These are phyloP conservation scores for Zaprionus taronus DNA, from an alignment of 1,140 invertebrate genomes.

Conservation along the genomic window DNA sequence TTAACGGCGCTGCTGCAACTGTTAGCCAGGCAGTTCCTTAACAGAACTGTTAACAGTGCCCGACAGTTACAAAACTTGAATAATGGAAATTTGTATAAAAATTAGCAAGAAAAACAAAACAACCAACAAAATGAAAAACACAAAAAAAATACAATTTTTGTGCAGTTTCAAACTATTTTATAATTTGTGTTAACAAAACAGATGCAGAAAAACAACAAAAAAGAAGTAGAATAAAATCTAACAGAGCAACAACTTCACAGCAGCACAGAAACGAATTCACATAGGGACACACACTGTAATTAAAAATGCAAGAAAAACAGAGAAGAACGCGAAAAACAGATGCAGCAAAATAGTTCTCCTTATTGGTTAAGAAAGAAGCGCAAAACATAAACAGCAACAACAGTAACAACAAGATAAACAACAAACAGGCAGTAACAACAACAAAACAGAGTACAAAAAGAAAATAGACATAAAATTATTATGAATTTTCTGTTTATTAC, in stretches of 20 bases:
- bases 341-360: constrained; percentile 56
- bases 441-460: constrained; percentile 68
- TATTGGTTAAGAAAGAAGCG: constrained; percentile 65
- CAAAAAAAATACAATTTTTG: constrained; percentile 41
- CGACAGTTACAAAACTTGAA: constrained; percentile 7
- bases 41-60: constrained; percentile 18
- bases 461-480: constrained; percentile 75
- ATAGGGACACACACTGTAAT: constrained; percentile 72
- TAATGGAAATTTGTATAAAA: constrained; percentile 10
- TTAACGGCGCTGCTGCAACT: no score
- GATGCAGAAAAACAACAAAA: constrained; percentile 21
- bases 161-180: constrained; percentile 54
- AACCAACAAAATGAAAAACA: constrained; percentile 17
- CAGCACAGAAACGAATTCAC: constrained; percentile 17
- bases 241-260: constrained; percentile 19
- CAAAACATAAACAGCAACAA: constrained; percentile 26
- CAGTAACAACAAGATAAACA: constrained; percentile 45
- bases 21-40: constrained; percentile 16
- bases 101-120: constrained; percentile 28
- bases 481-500: constrained; percentile 64
- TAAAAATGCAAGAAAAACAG: constrained; percentile 49
- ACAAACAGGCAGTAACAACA: constrained; percentile 51
- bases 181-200: constrained; percentile 14
- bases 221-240: constrained; percentile 22
- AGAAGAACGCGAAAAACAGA: constrained; percentile 10